Evolutionary conservation across 2,113 vertebrate genomes (phyloP).

Genomic region (Mugil cephalus): DNA sequence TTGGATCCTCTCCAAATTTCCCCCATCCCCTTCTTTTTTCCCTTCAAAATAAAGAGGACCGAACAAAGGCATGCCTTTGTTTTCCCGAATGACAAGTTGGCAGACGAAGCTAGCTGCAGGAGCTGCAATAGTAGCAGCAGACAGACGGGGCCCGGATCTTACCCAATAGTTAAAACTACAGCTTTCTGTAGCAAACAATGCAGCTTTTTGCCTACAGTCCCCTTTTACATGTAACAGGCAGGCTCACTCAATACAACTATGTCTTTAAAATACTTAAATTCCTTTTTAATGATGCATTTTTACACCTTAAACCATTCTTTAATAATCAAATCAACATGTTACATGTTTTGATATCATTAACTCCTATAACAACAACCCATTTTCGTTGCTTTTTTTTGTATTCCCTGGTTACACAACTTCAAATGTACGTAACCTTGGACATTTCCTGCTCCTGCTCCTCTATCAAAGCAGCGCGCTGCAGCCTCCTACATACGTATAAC

Average conservation of each 20-base stretch:
- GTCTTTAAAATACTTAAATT: too few species aligned
- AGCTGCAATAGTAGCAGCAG: constrained; percentile 44
- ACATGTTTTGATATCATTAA: background rate
- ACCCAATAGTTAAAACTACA: constrained; percentile 40
- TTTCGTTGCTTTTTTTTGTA: background rate
- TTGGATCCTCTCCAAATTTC: constrained; percentile 53
- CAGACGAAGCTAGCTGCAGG: constrained; percentile 59
- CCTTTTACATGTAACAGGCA: too few species aligned
- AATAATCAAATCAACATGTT: too few species aligned
- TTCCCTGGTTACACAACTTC: background rate
- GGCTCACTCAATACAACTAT: too few species aligned
- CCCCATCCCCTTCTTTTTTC: constrained; percentile 26
- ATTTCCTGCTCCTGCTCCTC: background rate
- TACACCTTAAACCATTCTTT: too few species aligned
- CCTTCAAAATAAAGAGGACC: constrained; percentile 62
- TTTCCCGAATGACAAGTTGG: constrained; percentile 63
- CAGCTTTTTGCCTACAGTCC: background rate
- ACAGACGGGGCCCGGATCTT: constrained; percentile 52
- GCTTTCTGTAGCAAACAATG: too few species aligned
- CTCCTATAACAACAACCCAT: too few species aligned
- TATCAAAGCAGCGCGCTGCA: background rate
- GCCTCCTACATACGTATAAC: constrained; percentile 7
- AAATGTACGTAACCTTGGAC: background rate
- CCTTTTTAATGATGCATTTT: too few species aligned
- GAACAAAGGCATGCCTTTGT: constrained; percentile 74